Evolutionary conservation across 2,888 invertebrate genomes (phyloP).

Genomic region (Apamea epomidion): DNA sequence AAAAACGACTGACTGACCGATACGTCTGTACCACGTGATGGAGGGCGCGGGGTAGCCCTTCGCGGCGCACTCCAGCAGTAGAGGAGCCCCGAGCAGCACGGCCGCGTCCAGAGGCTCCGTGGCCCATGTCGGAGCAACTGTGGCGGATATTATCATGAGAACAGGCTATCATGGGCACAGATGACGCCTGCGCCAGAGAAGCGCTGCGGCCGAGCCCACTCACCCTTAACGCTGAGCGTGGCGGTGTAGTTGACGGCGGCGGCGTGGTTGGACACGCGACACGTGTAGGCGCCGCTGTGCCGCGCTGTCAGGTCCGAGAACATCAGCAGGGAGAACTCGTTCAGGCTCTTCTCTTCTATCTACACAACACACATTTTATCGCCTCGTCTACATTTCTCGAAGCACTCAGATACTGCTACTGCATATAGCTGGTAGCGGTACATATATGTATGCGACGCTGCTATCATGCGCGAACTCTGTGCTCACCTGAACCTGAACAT

Average conservation of each 20-base stretch:
- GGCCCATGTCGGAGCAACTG: conserved; percentile 94
- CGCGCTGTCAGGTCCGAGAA: conserved; percentile 92
- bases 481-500: not conserved
- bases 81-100: conserved; percentile 92
- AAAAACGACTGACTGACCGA: conserved; percentile 66
- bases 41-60: conserved; percentile 93
- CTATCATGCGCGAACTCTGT: not conserved
- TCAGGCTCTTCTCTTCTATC: conserved; percentile 92
- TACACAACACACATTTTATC: conserved; percentile 71
- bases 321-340: conserved; percentile 93
- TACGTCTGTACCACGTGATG: conserved; percentile 92
- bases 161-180: not conserved
- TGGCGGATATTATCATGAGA: not conserved
- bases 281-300: conserved; percentile 93
- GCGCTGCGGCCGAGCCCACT: not conserved
- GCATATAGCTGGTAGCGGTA: not conserved
- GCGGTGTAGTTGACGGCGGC: conserved; percentile 92
- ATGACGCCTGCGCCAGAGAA: not conserved
- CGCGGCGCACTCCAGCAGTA: conserved; percentile 93
- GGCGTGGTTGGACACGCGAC: conserved; percentile 93
- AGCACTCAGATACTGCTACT: not conserved
- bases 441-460: not conserved
- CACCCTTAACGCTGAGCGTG: conserved; percentile 92
- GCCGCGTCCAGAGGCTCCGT: conserved; percentile 93
- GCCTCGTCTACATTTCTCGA: not conserved